Conservation (phyloP, 2,797 vertebrate species). For the Odontamblyopus lacepedii region DNA sequence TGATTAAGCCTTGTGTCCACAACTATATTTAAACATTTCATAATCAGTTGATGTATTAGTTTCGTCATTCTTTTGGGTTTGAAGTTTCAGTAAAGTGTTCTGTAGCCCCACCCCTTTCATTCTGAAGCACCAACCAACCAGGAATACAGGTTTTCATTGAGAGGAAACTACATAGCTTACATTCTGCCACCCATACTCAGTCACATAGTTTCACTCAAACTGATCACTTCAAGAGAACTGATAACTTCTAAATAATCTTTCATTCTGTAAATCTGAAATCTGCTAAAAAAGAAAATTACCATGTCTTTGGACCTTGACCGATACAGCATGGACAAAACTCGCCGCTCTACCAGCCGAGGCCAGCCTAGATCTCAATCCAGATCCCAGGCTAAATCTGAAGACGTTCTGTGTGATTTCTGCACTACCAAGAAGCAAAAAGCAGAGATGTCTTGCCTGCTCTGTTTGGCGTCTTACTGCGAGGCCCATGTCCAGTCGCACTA, state of each 20-base stretch:
- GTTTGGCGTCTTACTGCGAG: conserved; percentile 90
- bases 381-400: conserved; percentile 23
- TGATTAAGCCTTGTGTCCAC: not conserved
- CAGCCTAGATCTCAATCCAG: conserved; percentile 43
- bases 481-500: conserved; percentile 87
- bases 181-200: conserved; percentile 64
- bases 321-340: conserved; percentile 60
- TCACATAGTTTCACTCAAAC: conserved; percentile 73
- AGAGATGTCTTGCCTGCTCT: conserved; percentile 90
- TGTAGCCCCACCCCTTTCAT: conserved; percentile 47
- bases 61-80: not conserved
- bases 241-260: not conserved
- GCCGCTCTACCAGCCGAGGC: conserved; percentile 52
- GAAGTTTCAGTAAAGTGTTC: conserved; percentile 6
- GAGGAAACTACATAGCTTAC: conserved; percentile 65
- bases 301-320: conserved; percentile 78
- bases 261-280: not conserved
- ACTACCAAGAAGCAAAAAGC: conserved; percentile 78
- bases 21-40: not conserved
- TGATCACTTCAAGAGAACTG: conserved; percentile 28
- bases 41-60: not conserved
- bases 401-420: conserved; percentile 89
- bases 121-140: conserved; percentile 50
- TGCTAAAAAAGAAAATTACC: conserved; percentile 11
- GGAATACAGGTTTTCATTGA: conserved; percentile 74